These are phyloP conservation scores for Tachuris rubrigastra DNA, from an alignment of 2,113 vertebrate genomes.

Conservation along the genomic window DNA sequence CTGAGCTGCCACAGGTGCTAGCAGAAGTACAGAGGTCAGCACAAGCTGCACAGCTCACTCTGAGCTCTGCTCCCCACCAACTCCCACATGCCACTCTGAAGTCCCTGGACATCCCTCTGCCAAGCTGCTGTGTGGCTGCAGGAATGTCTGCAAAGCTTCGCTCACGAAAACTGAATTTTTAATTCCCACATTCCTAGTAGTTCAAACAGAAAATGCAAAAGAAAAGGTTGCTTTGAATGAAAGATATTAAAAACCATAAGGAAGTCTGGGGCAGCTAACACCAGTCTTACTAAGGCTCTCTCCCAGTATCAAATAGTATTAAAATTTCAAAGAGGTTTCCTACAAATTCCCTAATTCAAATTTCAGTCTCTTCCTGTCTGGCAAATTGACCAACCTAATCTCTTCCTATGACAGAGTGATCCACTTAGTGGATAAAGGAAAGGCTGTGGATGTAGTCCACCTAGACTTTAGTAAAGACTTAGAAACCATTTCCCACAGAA, in stretches of 20 bases:
- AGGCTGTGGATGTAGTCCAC: background rate
- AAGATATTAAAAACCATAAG: background rate
- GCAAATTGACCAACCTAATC: background rate
- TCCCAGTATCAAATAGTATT: background rate
- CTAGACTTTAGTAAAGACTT: background rate
- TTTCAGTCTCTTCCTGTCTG: background rate
- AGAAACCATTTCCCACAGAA: background rate
- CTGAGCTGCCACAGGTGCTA: fast-evolving
- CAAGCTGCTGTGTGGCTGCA: fast-evolving
- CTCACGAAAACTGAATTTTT: background rate
- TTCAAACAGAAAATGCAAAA: background rate
- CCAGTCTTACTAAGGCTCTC: background rate
- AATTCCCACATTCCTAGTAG: background rate
- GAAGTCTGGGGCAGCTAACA: background rate
- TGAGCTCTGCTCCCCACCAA: background rate
- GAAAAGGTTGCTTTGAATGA: background rate
- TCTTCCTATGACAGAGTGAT: background rate
- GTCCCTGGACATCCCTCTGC: background rate
- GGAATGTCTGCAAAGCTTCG: background rate
- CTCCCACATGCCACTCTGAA: fast-evolving
- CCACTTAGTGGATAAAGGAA: background rate
- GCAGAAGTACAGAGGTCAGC: background rate
- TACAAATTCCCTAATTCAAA: background rate
- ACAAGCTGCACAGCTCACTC: background rate
- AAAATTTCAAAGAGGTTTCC: background rate